These are phyloP conservation scores for Telenomus remus DNA, from an alignment of 1,140 invertebrate species.

Conservation along the genomic window DNA sequence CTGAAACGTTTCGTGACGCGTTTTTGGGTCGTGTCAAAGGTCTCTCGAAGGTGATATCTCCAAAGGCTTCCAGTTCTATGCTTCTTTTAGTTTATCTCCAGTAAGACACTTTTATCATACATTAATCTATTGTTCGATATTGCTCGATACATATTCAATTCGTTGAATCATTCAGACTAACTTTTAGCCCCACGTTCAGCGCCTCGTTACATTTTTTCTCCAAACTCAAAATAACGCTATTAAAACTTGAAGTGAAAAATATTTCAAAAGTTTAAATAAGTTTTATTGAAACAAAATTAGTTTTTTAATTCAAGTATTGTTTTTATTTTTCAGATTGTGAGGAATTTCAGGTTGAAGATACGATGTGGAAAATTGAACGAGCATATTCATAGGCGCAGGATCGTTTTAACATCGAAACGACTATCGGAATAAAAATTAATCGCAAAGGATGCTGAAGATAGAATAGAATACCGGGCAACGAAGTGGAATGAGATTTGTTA, in stretches of 20 bases:
- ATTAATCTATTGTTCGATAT: slow-evolving; percentile 50
- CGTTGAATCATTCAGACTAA: slow-evolving; percentile 50
- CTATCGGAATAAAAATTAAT: background rate
- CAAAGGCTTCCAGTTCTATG: slow-evolving; percentile 42
- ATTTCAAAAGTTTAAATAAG: too few relatives aligned
- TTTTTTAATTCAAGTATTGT: too few relatives aligned
- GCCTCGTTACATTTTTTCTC: too few relatives aligned
- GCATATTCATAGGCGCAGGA: too few relatives aligned
- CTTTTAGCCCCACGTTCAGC: too few relatives aligned
- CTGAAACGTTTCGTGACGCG: slow-evolving; percentile 57
- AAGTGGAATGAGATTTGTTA: slow-evolving; percentile 34
- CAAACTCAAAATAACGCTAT: too few relatives aligned
- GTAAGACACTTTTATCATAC: slow-evolving; percentile 52
- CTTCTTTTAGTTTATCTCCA: slow-evolving; percentile 55
- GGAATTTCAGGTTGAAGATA: too few relatives aligned
- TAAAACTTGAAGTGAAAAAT: too few relatives aligned
- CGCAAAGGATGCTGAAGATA: background rate
- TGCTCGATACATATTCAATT: slow-evolving; percentile 51
- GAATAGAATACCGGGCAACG: background rate
- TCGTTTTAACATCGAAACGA: background rate
- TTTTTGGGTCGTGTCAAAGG: slow-evolving; percentile 65
- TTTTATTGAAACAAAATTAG: too few relatives aligned
- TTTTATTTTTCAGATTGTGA: too few relatives aligned
- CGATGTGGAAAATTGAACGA: too few relatives aligned
- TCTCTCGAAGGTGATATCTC: slow-evolving; percentile 61